Base-by-base conservation (phyloP, 2,888 invertebrate genomes). In the Leptinotarsa peninsularis region DNA sequence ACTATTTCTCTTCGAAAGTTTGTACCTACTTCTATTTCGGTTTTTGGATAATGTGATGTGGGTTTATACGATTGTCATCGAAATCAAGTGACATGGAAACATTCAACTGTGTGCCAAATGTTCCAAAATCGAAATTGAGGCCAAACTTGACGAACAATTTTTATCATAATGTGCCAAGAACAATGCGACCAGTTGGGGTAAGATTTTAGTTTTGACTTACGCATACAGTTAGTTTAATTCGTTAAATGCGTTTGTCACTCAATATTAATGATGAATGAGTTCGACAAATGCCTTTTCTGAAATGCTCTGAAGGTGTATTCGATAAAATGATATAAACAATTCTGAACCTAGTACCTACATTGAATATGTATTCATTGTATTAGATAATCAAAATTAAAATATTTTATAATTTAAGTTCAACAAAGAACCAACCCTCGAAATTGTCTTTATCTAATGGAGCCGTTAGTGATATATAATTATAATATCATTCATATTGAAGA, bases 81-180 rank as follows among this genome's bases (percentile, higher is more conserved):
- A 66, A 49, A 72, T 56, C 43, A 33, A 49, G 67, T 74, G 73
- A 73, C 66, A 84, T 84, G 84, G 83, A 84, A 79, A 83, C 81
- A 76, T 82, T 74, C 72, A 77, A 77, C 56, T 77, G 76, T 74
- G 72, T 74, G 58, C 76, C 76, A 68, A 77, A 74, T 66, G 63
- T 72, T 50, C 58, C 70, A 21, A 77, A 77, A 71, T 79, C 80
- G 50, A 84, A 84, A 80, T 81, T 80, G 74, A 75, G 84, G 73
- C 82, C 80, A 58, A 78, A 80, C 71, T 78, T 82, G 52, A 76
- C 75, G 21, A 80, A 79, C 52, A 80, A 78, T 77, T 80, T 81
- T 74, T 81, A 80, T 71, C 81, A 82, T 67, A 82, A 82, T 81
- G 82, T 82, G 66, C 81, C 82, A 49, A 82, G 83, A 68, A 81